These are phyloP conservation scores for Seriola dumerili DNA, from an alignment of 2,113 vertebrate species.

Conservation along the genomic window DNA sequence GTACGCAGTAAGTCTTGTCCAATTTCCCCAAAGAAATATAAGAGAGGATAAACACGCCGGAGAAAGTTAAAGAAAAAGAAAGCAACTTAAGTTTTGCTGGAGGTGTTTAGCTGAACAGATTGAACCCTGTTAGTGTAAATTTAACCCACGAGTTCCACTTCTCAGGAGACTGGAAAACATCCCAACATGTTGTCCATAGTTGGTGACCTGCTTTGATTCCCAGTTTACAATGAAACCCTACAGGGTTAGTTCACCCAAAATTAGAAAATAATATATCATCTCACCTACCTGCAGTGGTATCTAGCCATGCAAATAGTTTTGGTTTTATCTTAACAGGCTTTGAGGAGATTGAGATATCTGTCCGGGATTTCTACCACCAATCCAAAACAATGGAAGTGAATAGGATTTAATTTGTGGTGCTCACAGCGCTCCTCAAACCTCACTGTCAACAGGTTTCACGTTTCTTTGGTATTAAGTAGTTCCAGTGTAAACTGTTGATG, in stretches of 20 bases:
- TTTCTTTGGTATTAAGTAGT: neutral
- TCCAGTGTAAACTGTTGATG: neutral
- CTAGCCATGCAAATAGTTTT: neutral
- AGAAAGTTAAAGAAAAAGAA: conserved; percentile 25
- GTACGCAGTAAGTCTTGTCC: conserved; percentile 14
- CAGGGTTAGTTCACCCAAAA: neutral
- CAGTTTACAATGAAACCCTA: no score
- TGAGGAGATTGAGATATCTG: neutral
- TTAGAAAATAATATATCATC: neutral
- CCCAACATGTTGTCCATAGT: neutral
- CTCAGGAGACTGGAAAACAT: neutral
- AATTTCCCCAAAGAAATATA: conserved; percentile 20
- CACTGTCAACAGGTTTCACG: conserved; percentile 3
- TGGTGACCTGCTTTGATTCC: neutral
- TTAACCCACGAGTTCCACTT: neutral
- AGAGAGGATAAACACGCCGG: neutral
- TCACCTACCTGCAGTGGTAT: neutral
- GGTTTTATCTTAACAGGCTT: neutral
- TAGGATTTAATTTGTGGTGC: neutral
- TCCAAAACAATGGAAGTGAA: neutral
- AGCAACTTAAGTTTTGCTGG: conserved; percentile 23
- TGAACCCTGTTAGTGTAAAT: neutral
- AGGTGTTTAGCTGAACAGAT: neutral
- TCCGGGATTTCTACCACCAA: neutral
- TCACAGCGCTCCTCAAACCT: neutral